phyloP scores from a whole-genome alignment of 2,888 invertebrate genomes.

The Harmothoe impar region DNA sequence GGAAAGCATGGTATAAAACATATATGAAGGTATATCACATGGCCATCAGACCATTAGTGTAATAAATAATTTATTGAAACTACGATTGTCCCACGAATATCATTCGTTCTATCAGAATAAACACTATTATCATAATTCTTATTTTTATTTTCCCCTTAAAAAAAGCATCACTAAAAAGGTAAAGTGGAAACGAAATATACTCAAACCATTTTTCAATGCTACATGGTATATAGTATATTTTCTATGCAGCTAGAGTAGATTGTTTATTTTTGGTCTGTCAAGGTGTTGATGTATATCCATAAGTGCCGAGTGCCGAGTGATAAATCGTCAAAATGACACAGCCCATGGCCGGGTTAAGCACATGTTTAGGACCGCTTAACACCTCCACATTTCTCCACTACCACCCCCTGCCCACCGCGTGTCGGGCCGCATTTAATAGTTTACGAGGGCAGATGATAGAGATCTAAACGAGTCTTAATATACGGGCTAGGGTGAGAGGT shows the following conservation, averaged over 20 bases:
- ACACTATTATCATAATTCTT: no score
- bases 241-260: neutral
- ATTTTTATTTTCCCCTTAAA: no score
- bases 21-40: no score
- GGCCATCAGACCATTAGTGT: no score
- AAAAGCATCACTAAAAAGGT: no score
- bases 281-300: neutral
- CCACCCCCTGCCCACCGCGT: neutral
- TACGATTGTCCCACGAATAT: no score
- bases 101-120: no score
- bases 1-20: no score
- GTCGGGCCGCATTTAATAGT: slow-evolving; percentile 18
- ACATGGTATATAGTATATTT: no score
- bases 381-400: neutral
- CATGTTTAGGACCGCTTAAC: slow-evolving; percentile 23
- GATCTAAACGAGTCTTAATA: slow-evolving; percentile 34
- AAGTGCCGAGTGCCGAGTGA: neutral
- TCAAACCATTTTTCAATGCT: no score
- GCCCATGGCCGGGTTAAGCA: slow-evolving; percentile 15
- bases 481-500: slow-evolving; percentile 23
- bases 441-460: neutral
- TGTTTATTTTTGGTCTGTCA: slow-evolving; percentile 23
- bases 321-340: neutral
- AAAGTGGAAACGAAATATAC: no score
- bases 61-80: no score